Base-by-base conservation (phyloP, 2,797 vertebrate genomes). In the Nasua narica region DNA sequence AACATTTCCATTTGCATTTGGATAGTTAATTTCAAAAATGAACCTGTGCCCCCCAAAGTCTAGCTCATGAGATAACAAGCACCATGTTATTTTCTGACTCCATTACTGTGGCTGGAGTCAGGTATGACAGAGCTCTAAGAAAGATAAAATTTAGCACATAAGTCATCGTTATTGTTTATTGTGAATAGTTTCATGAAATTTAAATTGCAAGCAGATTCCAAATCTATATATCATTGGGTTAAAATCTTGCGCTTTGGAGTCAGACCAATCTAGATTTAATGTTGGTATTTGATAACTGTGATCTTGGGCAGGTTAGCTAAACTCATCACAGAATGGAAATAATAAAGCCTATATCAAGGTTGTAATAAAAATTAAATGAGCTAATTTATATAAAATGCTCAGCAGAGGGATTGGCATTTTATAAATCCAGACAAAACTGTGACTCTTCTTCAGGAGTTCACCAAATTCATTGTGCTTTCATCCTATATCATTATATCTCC, bases 1-100 rank as follows among this genome's bases (percentile, higher is more conserved):
- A 87, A 79, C 16, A 90, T 77, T 90, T 91, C 13, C 7, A 81
- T 89, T 94, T 94, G 32, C 4, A 88, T 86, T 93, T 79, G 46
- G 56, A 86, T 11, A 96, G 27, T 48, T 78, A 69, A 76, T 4
- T 29, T 69, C 48, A 89, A 74, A 86, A 62, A 4, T 87, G 37
- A 90, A 70, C 10, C 23, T 9, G 29, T 52, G 43, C 15, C 29
- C 40, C 56, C 18, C 15, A 72, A 76, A 78, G 62, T 52, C 35
- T 37, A 60, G 27, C 18, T 43, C 72, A 29, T 32, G 21, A 11
- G 15, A 74, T 78, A 70, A 46, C 0, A n/a, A 88, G 19, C 37
- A 16, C 25, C n/a, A 6, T 27, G 5, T 74, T 83, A 14, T 46
- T 50, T 88, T 32, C 50, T 87, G 23, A 14, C n/a, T 58, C 14